Evolutionary conservation across 2,113 vertebrate genomes (phyloP), one percentile per base, ranked within the genome.

Genomic region (Bothrops jararaca): DNA sequence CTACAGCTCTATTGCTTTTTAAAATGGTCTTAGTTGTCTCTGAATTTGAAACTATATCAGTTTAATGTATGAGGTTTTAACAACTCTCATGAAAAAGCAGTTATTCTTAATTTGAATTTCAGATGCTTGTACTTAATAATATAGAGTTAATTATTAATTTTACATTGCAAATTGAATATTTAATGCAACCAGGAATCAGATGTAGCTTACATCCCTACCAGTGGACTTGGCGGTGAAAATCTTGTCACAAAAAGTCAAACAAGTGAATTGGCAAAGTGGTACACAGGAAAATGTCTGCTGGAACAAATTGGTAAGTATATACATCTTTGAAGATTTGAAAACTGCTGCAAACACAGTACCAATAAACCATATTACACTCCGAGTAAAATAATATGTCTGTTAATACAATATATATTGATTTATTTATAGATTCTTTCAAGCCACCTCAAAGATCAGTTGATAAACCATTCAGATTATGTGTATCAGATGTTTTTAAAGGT

Each of bases 401-500:
- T 92, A 34, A 74, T 69, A 94, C 0, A 12, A 92, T 52, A 42
- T 80, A 90, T 89, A 7, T n/a, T 4, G 88, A 93, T 94, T 96
- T 96, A 34, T 60, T 93, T 91, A 23, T 96, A 99, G 99, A 99
- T 98, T 98, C 97, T 64, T 99, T 99, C 95, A 99, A 98, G 96
- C 95, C 99, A 26, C 99, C 99, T 45, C 98, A 98, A 93, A 98
- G 99, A 94, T 99, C 98, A 90, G 94, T 98, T 92, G 99, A 99
- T 92, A 99, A 99, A 94, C 98, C 99, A 8, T 99, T 99, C 97
- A 98, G 99, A 91, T 97, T 99, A 64, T 99, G 98, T 64, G 98
- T 99, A 74, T 99, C 99, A 1, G 99, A 99, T 93, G 99, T 99
- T 93, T 99, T 99, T 95, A 99, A 99, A 99, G 99, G 99, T 99